phyloP scores from a whole-genome alignment of 2,888 invertebrate genomes.

The Conchocele bisecta region DNA sequence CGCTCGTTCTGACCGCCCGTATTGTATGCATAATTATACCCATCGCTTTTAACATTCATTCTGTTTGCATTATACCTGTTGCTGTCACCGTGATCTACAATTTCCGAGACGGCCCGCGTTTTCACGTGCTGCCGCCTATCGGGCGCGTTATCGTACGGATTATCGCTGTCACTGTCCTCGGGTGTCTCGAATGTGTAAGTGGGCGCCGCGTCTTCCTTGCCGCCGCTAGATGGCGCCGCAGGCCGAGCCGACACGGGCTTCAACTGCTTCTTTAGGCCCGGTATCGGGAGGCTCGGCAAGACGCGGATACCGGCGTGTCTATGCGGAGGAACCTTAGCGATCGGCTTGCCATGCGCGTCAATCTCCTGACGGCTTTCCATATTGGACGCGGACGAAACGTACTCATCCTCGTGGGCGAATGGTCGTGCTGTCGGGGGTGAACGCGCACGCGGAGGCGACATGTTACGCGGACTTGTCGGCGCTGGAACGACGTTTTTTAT shows the following conservation, averaged over 20 bases:
- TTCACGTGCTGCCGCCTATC: constrained; percentile 9
- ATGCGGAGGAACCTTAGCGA: constrained; percentile 78
- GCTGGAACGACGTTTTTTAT: constrained; percentile 23
- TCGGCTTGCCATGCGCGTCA: constrained; percentile 61
- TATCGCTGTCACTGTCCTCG: constrained; percentile 46
- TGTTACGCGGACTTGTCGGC: constrained; percentile 40
- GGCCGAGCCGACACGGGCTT: constrained; percentile 52
- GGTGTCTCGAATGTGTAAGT: constrained; percentile 41
- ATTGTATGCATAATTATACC: constrained; percentile 26
- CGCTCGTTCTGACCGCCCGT: not conserved
- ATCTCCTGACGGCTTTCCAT: constrained; percentile 69
- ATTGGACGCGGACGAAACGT: constrained; percentile 72
- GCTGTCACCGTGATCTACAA: not conserved
- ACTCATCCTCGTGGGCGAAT: constrained; percentile 33
- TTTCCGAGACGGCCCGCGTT: constrained; percentile 34
- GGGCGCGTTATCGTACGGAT: constrained; percentile 56
- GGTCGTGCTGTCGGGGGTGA: constrained; percentile 39
- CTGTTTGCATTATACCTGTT: constrained; percentile 6
- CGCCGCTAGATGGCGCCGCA: constrained; percentile 35
- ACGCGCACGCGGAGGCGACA: constrained; percentile 36
- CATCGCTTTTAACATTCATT: constrained; percentile 51
- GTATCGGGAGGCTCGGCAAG: constrained; percentile 64
- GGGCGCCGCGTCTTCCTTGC: constrained; percentile 42
- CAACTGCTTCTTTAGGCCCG: constrained; percentile 47
- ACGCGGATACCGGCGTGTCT: constrained; percentile 75